phyloP scores from a whole-genome alignment of 2,113 vertebrate species.

The Thalassarche chlororhynchos region DNA sequence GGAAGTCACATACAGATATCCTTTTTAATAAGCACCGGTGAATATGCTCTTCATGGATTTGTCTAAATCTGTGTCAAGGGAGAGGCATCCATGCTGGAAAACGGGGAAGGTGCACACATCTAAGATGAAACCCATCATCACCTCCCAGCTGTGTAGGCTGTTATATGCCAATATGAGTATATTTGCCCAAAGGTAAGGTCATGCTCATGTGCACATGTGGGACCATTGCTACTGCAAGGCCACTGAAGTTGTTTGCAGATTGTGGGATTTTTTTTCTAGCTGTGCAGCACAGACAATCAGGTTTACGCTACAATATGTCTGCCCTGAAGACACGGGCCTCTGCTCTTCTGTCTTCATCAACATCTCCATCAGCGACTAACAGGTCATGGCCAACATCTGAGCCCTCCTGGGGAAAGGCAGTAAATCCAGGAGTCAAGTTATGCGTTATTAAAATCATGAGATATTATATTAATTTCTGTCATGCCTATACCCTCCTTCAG shows the following conservation, averaged over 20 bases:
- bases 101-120: neutral
- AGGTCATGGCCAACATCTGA: neutral
- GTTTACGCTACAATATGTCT: neutral
- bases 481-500: neutral
- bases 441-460: accelerated
- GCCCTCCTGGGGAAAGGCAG: neutral
- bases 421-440: neutral
- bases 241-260: neutral
- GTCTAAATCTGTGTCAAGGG: neutral
- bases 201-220: neutral
- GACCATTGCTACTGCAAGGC: neutral
- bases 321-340: neutral
- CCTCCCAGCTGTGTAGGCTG: neutral
- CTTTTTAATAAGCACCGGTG: neutral
- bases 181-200: neutral
- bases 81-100: neutral
- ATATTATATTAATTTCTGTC: neutral
- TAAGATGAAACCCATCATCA: neutral
- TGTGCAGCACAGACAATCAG: neutral
- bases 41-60: neutral
- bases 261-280: neutral
- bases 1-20: neutral
- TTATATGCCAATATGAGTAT: neutral
- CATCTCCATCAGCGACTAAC: neutral
- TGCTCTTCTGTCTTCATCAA: neutral